Evolutionary conservation across 1,140 invertebrate genomes (phyloP).

Genomic region (Heliconius melpomene): DNA sequence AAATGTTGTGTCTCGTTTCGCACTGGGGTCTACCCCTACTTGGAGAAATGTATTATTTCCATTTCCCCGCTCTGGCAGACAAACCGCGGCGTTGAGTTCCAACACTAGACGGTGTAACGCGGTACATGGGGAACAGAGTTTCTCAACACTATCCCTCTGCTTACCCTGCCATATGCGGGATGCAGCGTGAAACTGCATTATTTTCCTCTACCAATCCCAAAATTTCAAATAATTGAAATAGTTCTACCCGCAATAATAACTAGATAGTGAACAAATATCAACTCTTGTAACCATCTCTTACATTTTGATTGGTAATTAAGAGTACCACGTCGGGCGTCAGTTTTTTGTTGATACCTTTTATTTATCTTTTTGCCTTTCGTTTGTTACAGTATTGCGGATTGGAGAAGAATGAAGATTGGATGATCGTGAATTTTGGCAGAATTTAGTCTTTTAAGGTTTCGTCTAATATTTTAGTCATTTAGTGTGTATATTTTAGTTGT

Average conservation of each 20-base stretch:
- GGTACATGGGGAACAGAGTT: no score
- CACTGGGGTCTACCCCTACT: neutral
- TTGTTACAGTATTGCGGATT: constrained; percentile 27
- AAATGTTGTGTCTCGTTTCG: no score
- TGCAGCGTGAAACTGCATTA: neutral
- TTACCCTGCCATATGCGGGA: neutral
- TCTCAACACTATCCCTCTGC: neutral
- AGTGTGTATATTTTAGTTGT: no score
- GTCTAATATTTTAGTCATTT: no score
- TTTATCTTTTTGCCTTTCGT: constrained; percentile 18
- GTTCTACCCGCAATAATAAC: neutral
- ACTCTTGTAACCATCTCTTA: constrained; percentile 3
- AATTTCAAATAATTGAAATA: neutral
- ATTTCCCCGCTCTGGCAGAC: neutral
- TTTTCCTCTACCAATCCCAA: neutral
- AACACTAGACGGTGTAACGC: neutral
- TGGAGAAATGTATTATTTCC: neutral
- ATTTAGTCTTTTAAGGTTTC: no score
- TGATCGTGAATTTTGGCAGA: neutral
- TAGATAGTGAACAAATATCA: neutral
- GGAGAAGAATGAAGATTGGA: neutral
- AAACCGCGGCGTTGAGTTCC: neutral
- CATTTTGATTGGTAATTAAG: neutral
- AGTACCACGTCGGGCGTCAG: constrained; percentile 38
- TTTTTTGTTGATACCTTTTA: constrained; percentile 1